Conservation (phyloP, 2,797 vertebrate genomes). For the Ctenopoma multispine region DNA sequence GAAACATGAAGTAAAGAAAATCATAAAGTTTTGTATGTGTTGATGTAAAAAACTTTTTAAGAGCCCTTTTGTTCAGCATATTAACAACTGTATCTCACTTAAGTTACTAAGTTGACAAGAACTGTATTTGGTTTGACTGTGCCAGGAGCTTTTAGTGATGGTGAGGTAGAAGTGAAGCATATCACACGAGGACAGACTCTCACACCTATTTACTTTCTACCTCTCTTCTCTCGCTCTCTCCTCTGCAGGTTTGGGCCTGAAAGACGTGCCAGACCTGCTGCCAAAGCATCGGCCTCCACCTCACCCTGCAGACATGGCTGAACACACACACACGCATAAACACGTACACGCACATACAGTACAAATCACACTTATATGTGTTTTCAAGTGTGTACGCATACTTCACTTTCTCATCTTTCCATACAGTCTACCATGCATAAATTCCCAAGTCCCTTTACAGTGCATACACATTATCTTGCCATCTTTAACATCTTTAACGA, state of each 20-base stretch:
- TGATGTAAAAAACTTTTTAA: slow-evolving; percentile 7
- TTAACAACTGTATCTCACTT: slow-evolving; percentile 7
- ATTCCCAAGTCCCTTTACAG: not conserved
- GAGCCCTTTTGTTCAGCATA: not conserved
- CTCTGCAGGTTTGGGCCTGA: slow-evolving; percentile 86
- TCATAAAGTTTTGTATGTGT: not conserved
- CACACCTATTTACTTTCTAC: slow-evolving; percentile 66
- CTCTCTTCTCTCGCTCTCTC: slow-evolving; percentile 47
- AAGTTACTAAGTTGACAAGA: slow-evolving; percentile 7
- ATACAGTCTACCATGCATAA: not conserved
- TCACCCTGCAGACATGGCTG: slow-evolving; percentile 86
- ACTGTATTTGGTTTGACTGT: slow-evolving; percentile 25
- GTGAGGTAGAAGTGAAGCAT: slow-evolving; percentile 51
- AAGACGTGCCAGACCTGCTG: slow-evolving; percentile 87
- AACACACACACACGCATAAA: slow-evolving; percentile 50
- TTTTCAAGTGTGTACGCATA: slow-evolving; percentile 26
- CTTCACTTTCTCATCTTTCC: slow-evolving; percentile 23
- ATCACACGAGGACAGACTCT: slow-evolving; percentile 56
- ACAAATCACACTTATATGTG: slow-evolving; percentile 2
- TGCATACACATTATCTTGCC: slow-evolving; percentile 15
- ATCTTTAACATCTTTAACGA: not conserved
- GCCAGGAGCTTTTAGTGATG: slow-evolving; percentile 48
- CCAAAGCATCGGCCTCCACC: slow-evolving; percentile 84
- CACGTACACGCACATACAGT: not conserved
- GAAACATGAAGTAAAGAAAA: slow-evolving; percentile 26